phyloP scores from a whole-genome alignment of 2,888 invertebrate genomes.

The Odontocerum albicorne region DNA sequence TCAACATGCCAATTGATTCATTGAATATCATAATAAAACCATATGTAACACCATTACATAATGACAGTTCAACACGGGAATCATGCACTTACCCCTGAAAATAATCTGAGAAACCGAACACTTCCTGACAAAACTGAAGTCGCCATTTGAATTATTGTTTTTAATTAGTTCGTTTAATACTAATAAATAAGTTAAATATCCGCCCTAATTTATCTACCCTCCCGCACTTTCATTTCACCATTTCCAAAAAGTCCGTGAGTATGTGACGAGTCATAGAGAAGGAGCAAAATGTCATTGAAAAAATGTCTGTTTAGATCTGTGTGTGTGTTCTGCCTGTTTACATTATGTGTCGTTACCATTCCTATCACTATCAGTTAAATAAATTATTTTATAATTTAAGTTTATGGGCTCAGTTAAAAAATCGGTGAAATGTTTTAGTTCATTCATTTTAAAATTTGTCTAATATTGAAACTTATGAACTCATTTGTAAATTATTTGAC shows the following conservation, averaged over 20 bases:
- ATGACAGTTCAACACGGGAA: constrained; percentile 19
- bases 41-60: constrained; percentile 32
- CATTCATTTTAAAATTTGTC: too few species aligned
- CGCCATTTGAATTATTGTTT: constrained; percentile 20
- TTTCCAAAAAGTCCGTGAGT: constrained; percentile 31
- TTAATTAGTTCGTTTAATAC: background rate
- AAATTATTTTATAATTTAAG: too few species aligned
- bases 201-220: constrained; percentile 22
- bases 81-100: constrained; percentile 19
- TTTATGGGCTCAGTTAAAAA: too few species aligned
- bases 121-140: constrained; percentile 24
- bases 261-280: constrained; percentile 10
- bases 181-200: constrained; percentile 8
- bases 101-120: constrained; percentile 21
- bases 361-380: too few species aligned
- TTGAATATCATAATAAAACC: constrained; percentile 22
- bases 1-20: constrained; percentile 13
- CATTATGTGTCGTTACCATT: too few species aligned
- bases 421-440: too few species aligned
- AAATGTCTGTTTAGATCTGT: too few species aligned
- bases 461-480: too few species aligned
- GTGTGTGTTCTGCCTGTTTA: too few species aligned
- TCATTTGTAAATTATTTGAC: too few species aligned
- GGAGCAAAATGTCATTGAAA: too few species aligned
- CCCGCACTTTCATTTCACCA: constrained; percentile 28